These are phyloP conservation scores for Brachyptera risi DNA, from an alignment of 2,888 invertebrate genomes.

Conservation along the genomic window DNA sequence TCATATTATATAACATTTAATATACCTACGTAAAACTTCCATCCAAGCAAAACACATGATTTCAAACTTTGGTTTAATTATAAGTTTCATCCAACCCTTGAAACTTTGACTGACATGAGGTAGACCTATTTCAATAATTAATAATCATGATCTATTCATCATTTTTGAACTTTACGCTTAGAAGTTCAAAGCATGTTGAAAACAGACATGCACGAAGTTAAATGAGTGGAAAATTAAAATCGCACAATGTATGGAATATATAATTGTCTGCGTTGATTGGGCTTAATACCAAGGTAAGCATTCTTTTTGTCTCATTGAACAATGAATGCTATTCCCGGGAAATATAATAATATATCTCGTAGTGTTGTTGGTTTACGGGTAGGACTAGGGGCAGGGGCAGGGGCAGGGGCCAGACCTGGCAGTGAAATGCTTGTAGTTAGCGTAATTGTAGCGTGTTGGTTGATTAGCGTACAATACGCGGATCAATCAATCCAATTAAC, in stretches of 20 bases:
- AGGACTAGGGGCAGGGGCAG: too few species aligned
- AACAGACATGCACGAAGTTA: background rate
- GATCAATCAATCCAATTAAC: conserved; percentile 31
- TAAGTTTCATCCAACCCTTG: background rate
- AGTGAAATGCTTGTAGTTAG: conserved; percentile 20
- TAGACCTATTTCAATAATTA: conserved; percentile 16
- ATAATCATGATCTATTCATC: conserved; percentile 16
- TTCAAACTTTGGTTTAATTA: conserved; percentile 14
- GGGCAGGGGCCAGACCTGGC: too few species aligned
- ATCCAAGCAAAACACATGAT: background rate
- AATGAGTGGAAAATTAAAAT: conserved; percentile 11
- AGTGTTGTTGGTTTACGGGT: background rate
- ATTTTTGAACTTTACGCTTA: conserved; percentile 5
- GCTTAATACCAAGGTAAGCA: background rate
- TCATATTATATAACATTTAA: background rate
- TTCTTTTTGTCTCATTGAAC: background rate
- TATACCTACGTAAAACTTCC: background rate
- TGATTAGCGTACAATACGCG: conserved; percentile 31
- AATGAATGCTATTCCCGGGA: background rate
- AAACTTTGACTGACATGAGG: conserved; percentile 10
- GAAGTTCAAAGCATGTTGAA: background rate
- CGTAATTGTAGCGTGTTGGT: conserved; percentile 17
- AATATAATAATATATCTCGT: background rate
- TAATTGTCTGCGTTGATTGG: background rate
- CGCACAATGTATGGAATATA: conserved; percentile 7